Base-by-base conservation (phyloP, 2,113 vertebrate species). In the Empidonax alnorum region DNA sequence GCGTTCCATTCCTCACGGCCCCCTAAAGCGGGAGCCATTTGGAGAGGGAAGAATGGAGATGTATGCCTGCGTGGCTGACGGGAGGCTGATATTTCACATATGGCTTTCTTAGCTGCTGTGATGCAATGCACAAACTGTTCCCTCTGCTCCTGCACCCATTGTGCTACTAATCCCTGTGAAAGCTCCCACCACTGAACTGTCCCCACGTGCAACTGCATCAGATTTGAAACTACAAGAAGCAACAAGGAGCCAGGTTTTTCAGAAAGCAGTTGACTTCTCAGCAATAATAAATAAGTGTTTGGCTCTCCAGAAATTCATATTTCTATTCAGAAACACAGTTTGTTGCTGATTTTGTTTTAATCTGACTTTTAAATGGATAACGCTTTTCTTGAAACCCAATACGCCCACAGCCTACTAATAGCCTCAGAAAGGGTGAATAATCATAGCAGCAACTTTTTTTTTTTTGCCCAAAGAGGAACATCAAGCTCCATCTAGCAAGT, bases 351-450 rank as follows among this genome's bases (percentile, higher is more conserved):
- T 90, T 86, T 81, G 84, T 76, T 56, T 59, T 75, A n/a, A 88
- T 84, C 79, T 91, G 67, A 78, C 79, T 95, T 87, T 85, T 67
- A 85, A 91, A 93, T 19, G 12, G 37, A 8, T 84, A 83, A 62
- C 2, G 6, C 14, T 82, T 92, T 90, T 92, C 63, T 69, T 93
- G 25, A 92, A 94, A 83, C 6, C 42, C 28, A 67, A 3, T 73
- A 88, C 3, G 3, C 75, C 88, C 80, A 83, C 72, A 90, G 30
- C 44, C 46, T 31, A 65, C 62, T 94, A 95, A 82, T 84, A 95
- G 52, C 28, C 71, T 82, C 67, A 66, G 44, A 91, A 91, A 85
- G 74, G 75, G 92, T 88, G 78, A 94, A 93, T 90, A 96, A 95
- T 73, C 78, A 83, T 4, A 91, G 66, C 75, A 49, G 66, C n/a